phyloP scores from a whole-genome alignment of 2,797 vertebrate genomes.

The Eulemur coronatus region DNA sequence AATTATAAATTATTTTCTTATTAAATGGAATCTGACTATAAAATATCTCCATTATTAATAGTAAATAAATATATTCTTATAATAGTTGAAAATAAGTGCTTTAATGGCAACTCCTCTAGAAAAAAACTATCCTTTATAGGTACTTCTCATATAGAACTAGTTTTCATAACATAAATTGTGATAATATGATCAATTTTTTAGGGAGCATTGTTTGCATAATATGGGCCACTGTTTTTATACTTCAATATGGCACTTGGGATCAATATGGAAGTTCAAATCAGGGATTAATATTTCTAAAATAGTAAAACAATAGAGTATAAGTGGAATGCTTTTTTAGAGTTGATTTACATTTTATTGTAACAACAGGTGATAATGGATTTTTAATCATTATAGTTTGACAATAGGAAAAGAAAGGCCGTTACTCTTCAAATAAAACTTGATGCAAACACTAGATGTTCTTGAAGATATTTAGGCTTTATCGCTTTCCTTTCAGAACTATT shows the following conservation, averaged over 20 bases:
- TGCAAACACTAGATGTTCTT: neutral
- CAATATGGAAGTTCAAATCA: neutral
- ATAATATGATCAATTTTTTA: neutral
- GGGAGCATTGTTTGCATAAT: neutral
- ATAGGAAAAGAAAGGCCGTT: constrained; percentile 34
- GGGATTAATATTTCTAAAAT: neutral
- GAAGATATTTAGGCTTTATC: constrained; percentile 1
- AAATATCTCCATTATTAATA: neutral
- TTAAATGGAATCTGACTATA: neutral
- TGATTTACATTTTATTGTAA: constrained; percentile 30
- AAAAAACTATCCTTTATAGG: neutral
- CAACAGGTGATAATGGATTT: constrained; percentile 33
- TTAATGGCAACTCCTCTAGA: neutral
- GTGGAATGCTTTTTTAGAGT: neutral
- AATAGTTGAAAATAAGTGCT: neutral
- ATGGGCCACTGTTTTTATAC: neutral
- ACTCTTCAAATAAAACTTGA: neutral
- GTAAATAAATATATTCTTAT: neutral
- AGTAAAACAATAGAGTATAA: neutral
- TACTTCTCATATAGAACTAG: neutral
- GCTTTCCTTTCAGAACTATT: neutral
- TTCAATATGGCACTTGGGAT: neutral
- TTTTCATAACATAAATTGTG: neutral
- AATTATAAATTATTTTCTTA: constrained; percentile 33
- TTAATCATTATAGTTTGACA: constrained; percentile 40